phyloP scores from a whole-genome alignment of 2,888 invertebrate species.

The Drosophila macrospina region DNA sequence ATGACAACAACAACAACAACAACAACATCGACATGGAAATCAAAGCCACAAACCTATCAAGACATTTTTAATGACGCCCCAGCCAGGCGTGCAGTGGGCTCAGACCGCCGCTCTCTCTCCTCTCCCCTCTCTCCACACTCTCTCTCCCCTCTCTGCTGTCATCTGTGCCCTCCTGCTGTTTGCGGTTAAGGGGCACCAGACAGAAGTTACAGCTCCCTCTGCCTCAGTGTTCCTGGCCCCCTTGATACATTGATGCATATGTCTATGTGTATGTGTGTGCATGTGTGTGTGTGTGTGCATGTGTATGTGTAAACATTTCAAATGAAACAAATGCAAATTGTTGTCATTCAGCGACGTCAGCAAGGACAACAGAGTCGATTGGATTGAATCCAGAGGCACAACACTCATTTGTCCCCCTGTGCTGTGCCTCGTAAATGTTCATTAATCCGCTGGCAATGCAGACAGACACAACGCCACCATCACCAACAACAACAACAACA shows the following conservation, averaged over 20 bases:
- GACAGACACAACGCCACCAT: conserved; percentile 39
- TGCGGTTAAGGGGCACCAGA: conserved; percentile 44
- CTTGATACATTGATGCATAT: not conserved
- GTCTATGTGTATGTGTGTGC: not conserved
- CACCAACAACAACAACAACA: conserved; percentile 18
- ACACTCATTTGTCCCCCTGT: conserved; percentile 24
- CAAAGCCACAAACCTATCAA: conserved; percentile 75
- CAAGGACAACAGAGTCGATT: conserved; percentile 45
- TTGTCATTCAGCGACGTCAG: conserved; percentile 65
- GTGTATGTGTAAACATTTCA: conserved; percentile 34
- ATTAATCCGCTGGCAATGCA: conserved; percentile 59
- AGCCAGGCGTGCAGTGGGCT: conserved; percentile 6
- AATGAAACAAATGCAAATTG: conserved; percentile 77
- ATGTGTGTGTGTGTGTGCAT: not conserved
- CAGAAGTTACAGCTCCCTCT: conserved; percentile 24
- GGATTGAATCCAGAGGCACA: conserved; percentile 42
- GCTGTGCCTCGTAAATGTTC: conserved; percentile 54
- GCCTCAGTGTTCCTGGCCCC: not conserved
- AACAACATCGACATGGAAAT: conserved; percentile 54
- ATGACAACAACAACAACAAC: conserved; percentile 27
- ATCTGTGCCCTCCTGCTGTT: conserved; percentile 25
- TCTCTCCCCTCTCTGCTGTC: too few species aligned
- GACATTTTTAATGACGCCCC: conserved; percentile 75
- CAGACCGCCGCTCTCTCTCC: not conserved
- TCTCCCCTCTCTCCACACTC: not conserved